phyloP scores from a whole-genome alignment of 2,113 vertebrate genomes.

The Gobiocypris rarus region DNA sequence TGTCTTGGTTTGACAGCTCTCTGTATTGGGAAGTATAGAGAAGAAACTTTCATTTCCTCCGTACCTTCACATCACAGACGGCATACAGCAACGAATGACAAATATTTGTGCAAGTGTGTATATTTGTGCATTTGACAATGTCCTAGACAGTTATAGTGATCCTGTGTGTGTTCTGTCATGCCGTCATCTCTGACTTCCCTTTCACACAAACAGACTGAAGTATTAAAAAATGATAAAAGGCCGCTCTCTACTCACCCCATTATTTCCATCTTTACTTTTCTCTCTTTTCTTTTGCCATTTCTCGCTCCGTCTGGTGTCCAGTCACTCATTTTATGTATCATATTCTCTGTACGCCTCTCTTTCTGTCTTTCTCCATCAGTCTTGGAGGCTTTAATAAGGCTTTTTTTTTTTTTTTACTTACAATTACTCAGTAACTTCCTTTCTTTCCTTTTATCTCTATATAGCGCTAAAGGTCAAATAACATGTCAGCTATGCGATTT shows the following conservation, averaged over 20 bases:
- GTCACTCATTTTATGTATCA: background rate
- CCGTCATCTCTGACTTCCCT: slow-evolving; percentile 18
- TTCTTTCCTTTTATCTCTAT: background rate
- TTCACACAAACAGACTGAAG: slow-evolving; percentile 12
- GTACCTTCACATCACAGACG: background rate
- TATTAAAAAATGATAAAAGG: slow-evolving; percentile 31
- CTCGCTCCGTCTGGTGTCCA: background rate
- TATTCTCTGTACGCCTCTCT: slow-evolving; percentile 9
- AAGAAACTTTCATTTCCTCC: slow-evolving; percentile 27
- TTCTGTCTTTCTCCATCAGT: slow-evolving; percentile 1
- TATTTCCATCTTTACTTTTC: background rate
- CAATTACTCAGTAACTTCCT: background rate
- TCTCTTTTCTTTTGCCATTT: slow-evolving; percentile 1
- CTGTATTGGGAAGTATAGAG: background rate
- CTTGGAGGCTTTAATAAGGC: slow-evolving; percentile 10
- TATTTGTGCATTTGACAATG: slow-evolving; percentile 16
- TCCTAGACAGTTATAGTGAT: background rate
- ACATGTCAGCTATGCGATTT: background rate
- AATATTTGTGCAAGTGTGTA: slow-evolving; percentile 5
- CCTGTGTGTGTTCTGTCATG: slow-evolving; percentile 33
- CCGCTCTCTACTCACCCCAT: background rate
- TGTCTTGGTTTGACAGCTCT: background rate
- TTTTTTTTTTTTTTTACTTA: background rate
- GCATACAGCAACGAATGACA: background rate
- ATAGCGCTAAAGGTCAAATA: background rate